A percentile compares a stretch with the other conserved stretches of the same genome.
Evolutionary conservation across 2,888 invertebrate genomes (phyloP).

Genomic region (Cordilura impudica): DNA sequence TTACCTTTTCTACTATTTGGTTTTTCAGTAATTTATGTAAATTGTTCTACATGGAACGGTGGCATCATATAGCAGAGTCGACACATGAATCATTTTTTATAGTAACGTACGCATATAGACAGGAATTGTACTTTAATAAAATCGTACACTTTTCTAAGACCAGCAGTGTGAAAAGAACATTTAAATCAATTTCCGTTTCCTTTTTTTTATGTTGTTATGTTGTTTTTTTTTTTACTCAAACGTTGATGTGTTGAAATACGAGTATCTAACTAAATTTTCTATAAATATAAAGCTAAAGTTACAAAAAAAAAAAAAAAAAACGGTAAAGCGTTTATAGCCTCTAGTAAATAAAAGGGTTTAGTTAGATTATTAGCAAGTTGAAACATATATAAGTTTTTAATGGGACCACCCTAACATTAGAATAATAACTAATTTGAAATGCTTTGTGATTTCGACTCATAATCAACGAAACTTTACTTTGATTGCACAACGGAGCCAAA

Average conservation of each 20-base stretch:
- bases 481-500: too few species aligned
- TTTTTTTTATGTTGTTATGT: neutral
- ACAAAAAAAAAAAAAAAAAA: neutral
- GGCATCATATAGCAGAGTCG: neutral
- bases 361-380: too few species aligned
- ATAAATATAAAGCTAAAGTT: neutral
- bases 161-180: conserved; percentile 23
- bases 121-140: neutral
- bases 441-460: too few species aligned
- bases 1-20: neutral
- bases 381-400: too few species aligned
- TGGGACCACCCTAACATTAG: too few species aligned
- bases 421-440: too few species aligned
- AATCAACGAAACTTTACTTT: too few species aligned
- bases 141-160: neutral
- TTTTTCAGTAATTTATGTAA: conserved; percentile 31
- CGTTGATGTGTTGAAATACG: neutral
- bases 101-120: neutral
- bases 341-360: too few species aligned
- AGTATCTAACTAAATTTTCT: neutral
- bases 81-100: neutral
- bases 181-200: conserved; percentile 46
- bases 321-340: too few species aligned
- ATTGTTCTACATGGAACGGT: conserved; percentile 21
- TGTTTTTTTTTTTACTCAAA: neutral